Percentiles rank a stretch among this genome's conserved stretches.
phyloP scores from a whole-genome alignment of 2,113 vertebrate genomes.

The Caretta caretta region DNA sequence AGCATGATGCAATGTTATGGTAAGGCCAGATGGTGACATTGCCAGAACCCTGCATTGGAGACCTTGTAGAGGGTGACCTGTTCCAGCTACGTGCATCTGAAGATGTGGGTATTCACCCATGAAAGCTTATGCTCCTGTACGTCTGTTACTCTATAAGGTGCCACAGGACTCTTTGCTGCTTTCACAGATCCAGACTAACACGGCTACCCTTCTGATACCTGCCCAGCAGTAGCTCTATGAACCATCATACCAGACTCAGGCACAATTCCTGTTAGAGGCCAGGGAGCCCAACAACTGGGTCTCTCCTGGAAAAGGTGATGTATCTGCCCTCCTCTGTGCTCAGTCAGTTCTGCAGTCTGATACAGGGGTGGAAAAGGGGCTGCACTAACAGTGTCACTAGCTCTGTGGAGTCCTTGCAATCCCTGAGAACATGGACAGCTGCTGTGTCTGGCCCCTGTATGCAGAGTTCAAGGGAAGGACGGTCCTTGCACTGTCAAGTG shows the following conservation, averaged over 20 bases:
- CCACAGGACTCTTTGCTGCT: too few relatives aligned
- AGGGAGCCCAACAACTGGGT: neutral
- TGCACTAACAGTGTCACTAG: accelerated
- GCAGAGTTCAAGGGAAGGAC: neutral
- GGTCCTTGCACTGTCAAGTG: neutral
- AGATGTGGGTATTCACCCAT: too few relatives aligned
- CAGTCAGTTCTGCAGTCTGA: neutral
- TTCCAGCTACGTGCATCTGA: too few relatives aligned
- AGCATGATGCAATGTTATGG: neutral
- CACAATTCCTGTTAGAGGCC: neutral
- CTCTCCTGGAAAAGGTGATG: neutral
- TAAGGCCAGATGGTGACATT: neutral
- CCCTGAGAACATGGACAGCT: too few relatives aligned
- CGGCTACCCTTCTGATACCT: too few relatives aligned
- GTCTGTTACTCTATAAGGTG: too few relatives aligned
- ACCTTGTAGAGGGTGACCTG: too few relatives aligned
- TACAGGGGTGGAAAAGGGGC: neutral
- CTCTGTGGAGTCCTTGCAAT: neutral
- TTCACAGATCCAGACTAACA: too few relatives aligned
- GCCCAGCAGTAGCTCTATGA: neutral
- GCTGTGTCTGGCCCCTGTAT: neutral
- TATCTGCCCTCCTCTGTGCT: neutral
- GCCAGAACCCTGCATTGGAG: too few relatives aligned
- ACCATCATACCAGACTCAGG: neutral
- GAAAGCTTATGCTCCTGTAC: too few relatives aligned